Evolutionary conservation across 2,113 vertebrate genomes (phyloP).

Genomic region (Cyphomyrus plagiostoma): DNA sequence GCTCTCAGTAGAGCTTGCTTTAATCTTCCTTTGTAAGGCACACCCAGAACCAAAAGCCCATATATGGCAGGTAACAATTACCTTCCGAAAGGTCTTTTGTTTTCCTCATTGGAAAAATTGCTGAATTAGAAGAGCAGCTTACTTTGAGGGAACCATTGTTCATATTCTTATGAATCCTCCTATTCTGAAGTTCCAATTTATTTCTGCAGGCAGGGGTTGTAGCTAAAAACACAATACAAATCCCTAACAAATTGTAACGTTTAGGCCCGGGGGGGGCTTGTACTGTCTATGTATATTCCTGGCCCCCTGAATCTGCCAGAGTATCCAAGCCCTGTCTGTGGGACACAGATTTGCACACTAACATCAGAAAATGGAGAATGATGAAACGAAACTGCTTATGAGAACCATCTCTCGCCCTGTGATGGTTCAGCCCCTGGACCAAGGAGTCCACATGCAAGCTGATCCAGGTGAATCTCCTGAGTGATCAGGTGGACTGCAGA

Average conservation of each 20-base stretch:
- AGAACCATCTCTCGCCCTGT: constrained; percentile 16
- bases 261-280: background rate
- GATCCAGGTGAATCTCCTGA: constrained; percentile 44
- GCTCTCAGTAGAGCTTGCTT: background rate
- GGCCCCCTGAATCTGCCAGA: background rate
- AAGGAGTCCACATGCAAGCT: constrained; percentile 59
- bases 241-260: background rate
- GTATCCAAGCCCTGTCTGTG: background rate
- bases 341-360: background rate
- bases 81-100: background rate
- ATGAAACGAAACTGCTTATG: background rate
- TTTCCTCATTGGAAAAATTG: background rate
- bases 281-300: background rate
- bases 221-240: background rate
- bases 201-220: background rate
- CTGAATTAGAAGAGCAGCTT: background rate
- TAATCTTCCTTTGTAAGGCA: background rate
- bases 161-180: background rate
- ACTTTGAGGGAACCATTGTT: background rate
- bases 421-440: constrained; percentile 54
- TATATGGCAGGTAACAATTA: background rate
- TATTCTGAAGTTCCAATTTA: background rate
- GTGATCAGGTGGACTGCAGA: constrained; percentile 59
- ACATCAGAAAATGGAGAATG: background rate
- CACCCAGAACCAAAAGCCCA: too few species aligned